phyloP scores from a whole-genome alignment of 2,113 vertebrate species.

The Ramphastos sulfuratus region DNA sequence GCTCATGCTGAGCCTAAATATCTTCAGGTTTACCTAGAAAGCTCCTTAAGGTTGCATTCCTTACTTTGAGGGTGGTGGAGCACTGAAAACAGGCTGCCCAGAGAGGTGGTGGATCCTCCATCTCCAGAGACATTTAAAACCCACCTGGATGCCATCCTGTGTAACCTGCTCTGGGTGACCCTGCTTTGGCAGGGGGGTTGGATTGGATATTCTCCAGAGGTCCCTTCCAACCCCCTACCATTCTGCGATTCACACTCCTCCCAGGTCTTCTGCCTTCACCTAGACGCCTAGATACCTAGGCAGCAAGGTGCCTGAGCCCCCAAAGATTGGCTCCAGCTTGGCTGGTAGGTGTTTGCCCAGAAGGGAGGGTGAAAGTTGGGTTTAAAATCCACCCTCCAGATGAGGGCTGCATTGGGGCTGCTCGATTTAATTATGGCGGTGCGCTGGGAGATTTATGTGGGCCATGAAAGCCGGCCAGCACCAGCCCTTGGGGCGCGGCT shows the following conservation, averaged over 20 bases:
- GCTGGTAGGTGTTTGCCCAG: not conserved
- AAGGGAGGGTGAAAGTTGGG: not conserved
- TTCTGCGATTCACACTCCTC: not conserved
- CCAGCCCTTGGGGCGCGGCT: constrained; percentile 50
- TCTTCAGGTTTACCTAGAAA: not conserved
- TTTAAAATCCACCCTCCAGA: not conserved
- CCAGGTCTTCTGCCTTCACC: not conserved
- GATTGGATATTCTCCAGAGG: too few species aligned
- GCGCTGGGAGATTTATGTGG: constrained; percentile 53
- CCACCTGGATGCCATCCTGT: too few species aligned
- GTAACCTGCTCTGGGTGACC: too few species aligned
- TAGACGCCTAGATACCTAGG: too few species aligned
- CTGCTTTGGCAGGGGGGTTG: too few species aligned
- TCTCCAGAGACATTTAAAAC: too few species aligned
- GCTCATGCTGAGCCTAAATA: not conserved
- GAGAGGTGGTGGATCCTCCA: too few species aligned
- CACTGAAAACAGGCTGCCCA: too few species aligned
- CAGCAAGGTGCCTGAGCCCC: not conserved
- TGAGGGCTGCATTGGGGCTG: not conserved
- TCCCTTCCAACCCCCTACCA: too few species aligned
- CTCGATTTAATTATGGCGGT: constrained; percentile 25
- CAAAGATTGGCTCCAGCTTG: not conserved
- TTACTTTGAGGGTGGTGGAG: too few species aligned
- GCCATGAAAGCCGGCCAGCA: constrained; percentile 19
- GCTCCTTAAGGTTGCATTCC: not conserved